Base-by-base conservation (phyloP, 2,888 invertebrate species). In the Lasioglossum figueresi region DNA sequence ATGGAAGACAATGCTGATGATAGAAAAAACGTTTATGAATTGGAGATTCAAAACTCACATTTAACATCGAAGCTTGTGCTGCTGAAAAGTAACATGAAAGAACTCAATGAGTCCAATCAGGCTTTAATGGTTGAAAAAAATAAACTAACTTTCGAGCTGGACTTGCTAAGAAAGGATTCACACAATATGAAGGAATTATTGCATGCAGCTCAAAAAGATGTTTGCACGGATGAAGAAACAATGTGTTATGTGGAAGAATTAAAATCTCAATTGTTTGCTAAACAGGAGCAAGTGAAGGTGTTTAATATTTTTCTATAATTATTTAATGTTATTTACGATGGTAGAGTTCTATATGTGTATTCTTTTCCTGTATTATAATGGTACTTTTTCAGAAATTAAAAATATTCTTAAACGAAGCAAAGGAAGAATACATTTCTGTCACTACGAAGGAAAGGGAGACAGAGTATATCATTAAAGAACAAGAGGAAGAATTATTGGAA, bases 321-420 rank as follows among this genome's bases (percentile, higher is more conserved):
- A 48, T 16, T 71, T 31, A 10, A 31, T 63, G 16, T 31, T 63
- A 6, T 63, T 6, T 63, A 5, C 16, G 31, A 63, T 16, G 1
- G 31, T 59, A n/a, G 40, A 1, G 16, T 34, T 23, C 74, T 56
- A 27, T 43, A n/a, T 45, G 4, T 16, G 19, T 45, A 8, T 66
- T 31, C 59, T 56, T 77, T 66, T 37, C n/a, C n/a, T 56, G n/a
- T 70, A 37, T 14, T 76, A 19, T 76, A 74, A 66, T 45, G 10
- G 14, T 45, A 63, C 70, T 78, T 31, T 86, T 90, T 37, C 79
- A 94, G 93, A 91, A 91, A 74, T 83, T 94, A 2, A 95, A 93
- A 88, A 76, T 88, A 40, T 92, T 94, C 59, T 87, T 95, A 8
- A 92, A 95, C 72, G 94, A 94, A 81, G 95, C 95, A 0, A 94